These are phyloP conservation scores for Eupithecia vulgata DNA, from an alignment of 2,888 invertebrate genomes.

Conservation along the genomic window DNA sequence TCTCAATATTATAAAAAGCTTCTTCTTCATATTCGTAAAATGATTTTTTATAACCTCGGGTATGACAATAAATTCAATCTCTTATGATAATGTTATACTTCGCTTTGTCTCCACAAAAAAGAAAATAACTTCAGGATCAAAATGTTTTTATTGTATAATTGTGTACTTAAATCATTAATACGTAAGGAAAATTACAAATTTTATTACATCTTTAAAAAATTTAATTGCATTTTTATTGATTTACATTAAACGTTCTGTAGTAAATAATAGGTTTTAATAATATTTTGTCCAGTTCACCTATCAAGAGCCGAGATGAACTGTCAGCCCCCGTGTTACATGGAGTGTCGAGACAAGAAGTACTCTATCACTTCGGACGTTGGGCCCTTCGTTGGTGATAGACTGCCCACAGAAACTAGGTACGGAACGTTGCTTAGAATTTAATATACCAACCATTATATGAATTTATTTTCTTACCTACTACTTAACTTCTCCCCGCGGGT, in stretches of 20 bases:
- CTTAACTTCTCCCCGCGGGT: not conserved
- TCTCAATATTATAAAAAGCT: not conserved
- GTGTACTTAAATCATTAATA: no score
- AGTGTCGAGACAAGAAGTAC: conserved; percentile 73
- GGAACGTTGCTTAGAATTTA: conserved; percentile 33
- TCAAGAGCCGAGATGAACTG: conserved; percentile 55
- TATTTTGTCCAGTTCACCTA: conserved; percentile 48
- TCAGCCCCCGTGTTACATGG: conserved; percentile 63
- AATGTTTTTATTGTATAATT: no score
- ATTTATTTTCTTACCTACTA: not conserved
- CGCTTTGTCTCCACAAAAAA: not conserved
- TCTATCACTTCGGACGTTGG: conserved; percentile 56
- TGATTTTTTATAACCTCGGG: not conserved
- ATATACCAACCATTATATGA: not conserved
- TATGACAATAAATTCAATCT: not conserved
- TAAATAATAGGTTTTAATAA: no score
- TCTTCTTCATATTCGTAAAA: not conserved
- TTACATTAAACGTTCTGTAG: not conserved
- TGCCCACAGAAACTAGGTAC: conserved; percentile 58
- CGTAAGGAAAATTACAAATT: no score
- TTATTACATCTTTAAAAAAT: no score
- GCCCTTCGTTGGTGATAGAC: conserved; percentile 55
- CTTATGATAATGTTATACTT: not conserved
- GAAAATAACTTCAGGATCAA: not conserved
- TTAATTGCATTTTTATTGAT: not conserved